These are phyloP conservation scores for Paralichthys olivaceus DNA, from an alignment of 2,113 vertebrate genomes.

Conservation along the genomic window DNA sequence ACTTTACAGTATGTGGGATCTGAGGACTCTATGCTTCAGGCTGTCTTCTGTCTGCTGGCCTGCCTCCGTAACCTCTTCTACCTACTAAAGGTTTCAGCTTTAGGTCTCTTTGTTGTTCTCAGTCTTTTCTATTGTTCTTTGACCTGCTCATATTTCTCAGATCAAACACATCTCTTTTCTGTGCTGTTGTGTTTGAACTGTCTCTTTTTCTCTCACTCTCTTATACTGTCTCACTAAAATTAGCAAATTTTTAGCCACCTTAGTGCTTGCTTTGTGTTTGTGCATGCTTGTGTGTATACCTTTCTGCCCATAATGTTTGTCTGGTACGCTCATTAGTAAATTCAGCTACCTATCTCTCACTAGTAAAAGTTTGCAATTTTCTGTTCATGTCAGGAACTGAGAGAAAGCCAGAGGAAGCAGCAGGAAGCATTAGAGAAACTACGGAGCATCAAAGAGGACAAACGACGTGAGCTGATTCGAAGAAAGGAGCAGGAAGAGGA, in stretches of 20 bases:
- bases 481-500: constrained; percentile 85
- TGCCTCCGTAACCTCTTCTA: constrained; percentile 98
- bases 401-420: constrained; percentile 90
- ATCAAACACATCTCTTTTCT: neutral
- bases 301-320: neutral
- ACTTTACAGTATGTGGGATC: constrained; percentile 89
- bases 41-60: constrained; percentile 95
- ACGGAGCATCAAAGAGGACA: constrained; percentile 89
- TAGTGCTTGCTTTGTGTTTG: neutral
- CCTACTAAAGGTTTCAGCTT: constrained; percentile 96
- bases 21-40: constrained; percentile 94
- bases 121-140: neutral
- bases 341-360: neutral
- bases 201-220: neutral
- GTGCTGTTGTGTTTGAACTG: neutral
- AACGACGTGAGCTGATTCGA: constrained; percentile 86
- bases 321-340: neutral
- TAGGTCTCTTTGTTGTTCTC: constrained; percentile 70
- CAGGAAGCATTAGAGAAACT: constrained; percentile 91
- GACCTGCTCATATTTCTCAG: neutral
- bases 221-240: neutral
- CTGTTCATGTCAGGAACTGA: constrained; percentile 84
- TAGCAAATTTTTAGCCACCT: neutral
- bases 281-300: constrained; percentile 13
- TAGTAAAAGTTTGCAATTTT: neutral